Percentiles rank a stretch among this genome's conserved stretches.
These are phyloP conservation scores for Phalacrocorax aristotelis DNA, from an alignment of 2,113 vertebrate species.

Conservation along the genomic window DNA sequence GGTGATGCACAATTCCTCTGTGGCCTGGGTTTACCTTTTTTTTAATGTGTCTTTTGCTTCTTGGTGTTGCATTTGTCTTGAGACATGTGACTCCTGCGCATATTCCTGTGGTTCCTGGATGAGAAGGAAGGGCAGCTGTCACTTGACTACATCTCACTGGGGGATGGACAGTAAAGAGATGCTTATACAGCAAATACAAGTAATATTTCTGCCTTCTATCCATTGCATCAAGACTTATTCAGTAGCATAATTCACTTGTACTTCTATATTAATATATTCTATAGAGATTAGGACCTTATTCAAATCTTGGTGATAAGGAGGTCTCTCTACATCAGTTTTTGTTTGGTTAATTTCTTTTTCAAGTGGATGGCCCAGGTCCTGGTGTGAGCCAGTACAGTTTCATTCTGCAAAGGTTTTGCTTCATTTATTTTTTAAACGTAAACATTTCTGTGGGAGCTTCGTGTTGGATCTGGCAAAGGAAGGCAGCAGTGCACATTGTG, in stretches of 20 bases:
- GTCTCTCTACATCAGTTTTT: not conserved
- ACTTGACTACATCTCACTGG: not conserved
- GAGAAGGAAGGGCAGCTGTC: not conserved
- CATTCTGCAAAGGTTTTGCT: not conserved
- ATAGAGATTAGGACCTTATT: not conserved
- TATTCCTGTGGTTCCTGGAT: not conserved
- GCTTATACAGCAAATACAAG: not conserved
- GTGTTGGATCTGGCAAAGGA: not conserved
- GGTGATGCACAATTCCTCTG: not conserved
- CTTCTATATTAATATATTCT: not conserved
- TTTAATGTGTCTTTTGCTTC: not conserved
- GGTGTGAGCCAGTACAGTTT: not conserved
- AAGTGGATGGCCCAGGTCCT: not conserved
- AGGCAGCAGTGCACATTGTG: not conserved
- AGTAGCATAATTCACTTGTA: not conserved
- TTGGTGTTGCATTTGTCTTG: not conserved
- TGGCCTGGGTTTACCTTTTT: not conserved
- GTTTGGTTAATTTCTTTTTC: not conserved
- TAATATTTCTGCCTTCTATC: not conserved
- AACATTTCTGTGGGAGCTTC: not conserved
- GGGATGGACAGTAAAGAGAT: not conserved
- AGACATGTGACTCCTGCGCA: not conserved
- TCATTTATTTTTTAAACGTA: not conserved
- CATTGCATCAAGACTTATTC: not conserved
- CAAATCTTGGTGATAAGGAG: not conserved